Percentiles rank a stretch among this genome's conserved stretches.
phyloP scores from a whole-genome alignment of 2,113 vertebrate genomes.

The Oxygymnocypris stewartii region DNA sequence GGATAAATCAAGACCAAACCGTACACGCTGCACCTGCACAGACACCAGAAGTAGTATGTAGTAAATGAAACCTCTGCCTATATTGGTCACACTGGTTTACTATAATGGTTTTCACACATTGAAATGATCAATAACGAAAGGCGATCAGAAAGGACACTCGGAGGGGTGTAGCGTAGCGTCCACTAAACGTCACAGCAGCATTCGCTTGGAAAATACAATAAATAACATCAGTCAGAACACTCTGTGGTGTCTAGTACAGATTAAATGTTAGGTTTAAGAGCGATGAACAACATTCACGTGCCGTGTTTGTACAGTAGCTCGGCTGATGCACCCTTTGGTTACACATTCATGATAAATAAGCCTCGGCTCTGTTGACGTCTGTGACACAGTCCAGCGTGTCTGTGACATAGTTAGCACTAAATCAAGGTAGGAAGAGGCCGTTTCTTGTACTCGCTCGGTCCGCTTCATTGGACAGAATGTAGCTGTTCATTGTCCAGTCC shows the following conservation, averaged over 20 bases:
- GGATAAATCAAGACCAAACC: no score
- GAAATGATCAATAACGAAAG: background rate
- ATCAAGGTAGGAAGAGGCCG: background rate
- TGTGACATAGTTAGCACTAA: background rate
- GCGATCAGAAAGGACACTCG: background rate
- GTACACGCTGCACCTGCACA: background rate
- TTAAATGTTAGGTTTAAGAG: constrained; percentile 25
- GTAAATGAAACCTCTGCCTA: background rate
- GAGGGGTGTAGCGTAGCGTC: background rate
- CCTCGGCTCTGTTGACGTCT: background rate
- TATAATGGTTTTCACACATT: background rate
- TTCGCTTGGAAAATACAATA: constrained; percentile 21
- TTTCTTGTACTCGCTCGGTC: background rate
- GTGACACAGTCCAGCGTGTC: background rate
- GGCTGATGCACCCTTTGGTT: background rate
- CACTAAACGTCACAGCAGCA: constrained; percentile 26
- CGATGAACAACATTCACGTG: constrained; percentile 29
- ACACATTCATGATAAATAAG: background rate
- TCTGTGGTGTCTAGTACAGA: background rate
- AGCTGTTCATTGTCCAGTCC: background rate
- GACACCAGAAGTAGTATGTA: background rate
- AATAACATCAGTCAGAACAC: constrained; percentile 18
- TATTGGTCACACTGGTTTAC: background rate
- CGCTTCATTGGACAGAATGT: background rate
- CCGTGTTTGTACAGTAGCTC: constrained; percentile 28